Base-by-base conservation (phyloP, 1,140 invertebrate genomes). In the Drosophila fuyamai region DNA sequence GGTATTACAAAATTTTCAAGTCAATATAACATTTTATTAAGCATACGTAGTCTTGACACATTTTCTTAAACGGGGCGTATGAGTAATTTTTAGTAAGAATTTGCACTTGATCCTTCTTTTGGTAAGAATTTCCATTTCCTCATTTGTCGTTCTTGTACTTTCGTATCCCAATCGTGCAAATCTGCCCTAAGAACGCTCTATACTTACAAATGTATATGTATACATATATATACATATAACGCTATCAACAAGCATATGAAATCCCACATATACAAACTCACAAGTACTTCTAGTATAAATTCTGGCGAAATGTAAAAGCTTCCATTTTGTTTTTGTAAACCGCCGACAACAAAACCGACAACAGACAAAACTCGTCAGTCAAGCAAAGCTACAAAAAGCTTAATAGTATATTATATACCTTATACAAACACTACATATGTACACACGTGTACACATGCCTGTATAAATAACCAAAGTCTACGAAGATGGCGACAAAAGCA, bases 231-330 rank as follows among this genome's bases (percentile, higher is more conserved):
- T 4, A 18, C 16, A 56, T 40, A 46, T 53, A 57, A 27, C 43
- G 67, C 51, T 58, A 71, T 71, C 67, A 71, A 71, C 44, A 71
- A 71, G 44, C 65, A 70, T 41, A 71, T 58, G 67, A 71, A 71
- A 54, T 58, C 40, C 53, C 29, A 35, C 62, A 63, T 40, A 65
- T 40, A 40, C 55, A 55, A 16, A 32, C 40, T 13, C 13, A 56
- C 38, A 74, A 23, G 23, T 13, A 46, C 50, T 56, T 86, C 63
- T 83, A 80, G 76, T 88, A 89, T 83, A 80, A 73, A 63, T 86
- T 88, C 83, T 86, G 79, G 79, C 76, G 83, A 88, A 86, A 83
- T 88, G 83, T 79, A 88, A 86, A 88, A 86, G 82, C 82, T 86
- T 84, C 66, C 41, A 51, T 57, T 84, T 83, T 84, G 76, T 83